Percentiles rank a stretch among this genome's conserved stretches.
Evolutionary conservation across 1,140 invertebrate species (phyloP).

Genomic region (Alviniconcha marisindica): DNA sequence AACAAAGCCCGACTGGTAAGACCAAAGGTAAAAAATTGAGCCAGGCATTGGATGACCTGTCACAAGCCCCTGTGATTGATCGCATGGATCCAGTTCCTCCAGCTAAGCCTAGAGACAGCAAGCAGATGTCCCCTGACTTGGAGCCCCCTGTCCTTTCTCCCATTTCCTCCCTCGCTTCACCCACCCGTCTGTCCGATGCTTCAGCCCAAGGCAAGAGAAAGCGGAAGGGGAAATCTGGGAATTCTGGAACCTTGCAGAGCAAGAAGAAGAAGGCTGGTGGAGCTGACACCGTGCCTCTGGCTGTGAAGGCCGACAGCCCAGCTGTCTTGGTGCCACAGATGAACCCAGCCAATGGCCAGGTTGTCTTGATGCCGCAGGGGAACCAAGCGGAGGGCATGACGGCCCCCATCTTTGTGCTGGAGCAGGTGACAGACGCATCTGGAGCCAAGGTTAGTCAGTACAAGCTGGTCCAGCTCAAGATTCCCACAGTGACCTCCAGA

Average conservation of each 20-base stretch:
- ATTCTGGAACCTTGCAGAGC: background rate
- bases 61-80: conserved; percentile 27
- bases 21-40: background rate
- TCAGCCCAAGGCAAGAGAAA: background rate
- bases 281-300: too few relatives aligned
- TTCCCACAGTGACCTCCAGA: background rate
- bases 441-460: background rate
- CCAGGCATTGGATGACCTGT: background rate
- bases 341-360: background rate
- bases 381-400: background rate
- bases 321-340: background rate
- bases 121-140: conserved; percentile 28
- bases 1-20: too few relatives aligned
- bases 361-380: background rate
- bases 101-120: background rate
- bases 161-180: background rate
- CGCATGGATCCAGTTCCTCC: conserved; percentile 1
- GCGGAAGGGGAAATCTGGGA: background rate
- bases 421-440: background rate
- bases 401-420: background rate
- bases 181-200: too few relatives aligned
- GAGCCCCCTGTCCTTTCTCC: conserved; percentile 33
- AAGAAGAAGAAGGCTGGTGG: too few relatives aligned
- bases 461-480: conserved; percentile 20
- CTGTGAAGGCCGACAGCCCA: too few relatives aligned